Conservation (phyloP, 1,140 invertebrate species). For the Drepana arcuata region DNA sequence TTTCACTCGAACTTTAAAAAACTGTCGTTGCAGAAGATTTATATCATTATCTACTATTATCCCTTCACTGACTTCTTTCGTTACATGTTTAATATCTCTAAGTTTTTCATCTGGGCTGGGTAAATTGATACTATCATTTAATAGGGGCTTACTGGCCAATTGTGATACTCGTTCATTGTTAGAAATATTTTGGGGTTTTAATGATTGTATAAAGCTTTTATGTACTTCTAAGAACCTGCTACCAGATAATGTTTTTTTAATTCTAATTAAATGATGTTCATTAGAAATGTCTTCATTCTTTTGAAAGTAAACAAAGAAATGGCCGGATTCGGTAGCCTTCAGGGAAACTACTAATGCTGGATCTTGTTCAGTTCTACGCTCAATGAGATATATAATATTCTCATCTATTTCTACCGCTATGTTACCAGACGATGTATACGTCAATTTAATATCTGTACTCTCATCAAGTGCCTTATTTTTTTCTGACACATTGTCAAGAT, state of each 20-base stretch:
- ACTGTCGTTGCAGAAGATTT: constrained; percentile 17
- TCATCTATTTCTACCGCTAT: constrained; percentile 27
- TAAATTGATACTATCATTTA: no score
- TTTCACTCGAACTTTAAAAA: constrained; percentile 22
- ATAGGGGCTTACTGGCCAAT: not conserved
- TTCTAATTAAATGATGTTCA: constrained; percentile 12
- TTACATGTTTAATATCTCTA: no score
- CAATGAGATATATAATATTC: constrained; percentile 20
- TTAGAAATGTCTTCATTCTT: constrained; percentile 3
- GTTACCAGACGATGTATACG: constrained; percentile 16
- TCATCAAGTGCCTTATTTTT: no score
- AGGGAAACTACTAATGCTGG: constrained; percentile 15
- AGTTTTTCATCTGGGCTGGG: no score
- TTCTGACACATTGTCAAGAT: no score
- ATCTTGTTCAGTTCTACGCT: constrained; percentile 17
- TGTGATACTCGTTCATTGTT: constrained; percentile 4
- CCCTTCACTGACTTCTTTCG: no score
- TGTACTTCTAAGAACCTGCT: constrained; percentile 21
- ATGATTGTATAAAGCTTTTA: constrained; percentile 18
- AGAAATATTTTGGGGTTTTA: constrained; percentile 6
- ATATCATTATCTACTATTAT: constrained; percentile 24
- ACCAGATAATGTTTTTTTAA: constrained; percentile 23
- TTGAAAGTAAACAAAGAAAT: constrained; percentile 16
- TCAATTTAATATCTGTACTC: no score
- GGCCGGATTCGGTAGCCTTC: constrained; percentile 18